Conservation (phyloP, 2,888 invertebrate genomes). For the Macrophya annulata region DNA sequence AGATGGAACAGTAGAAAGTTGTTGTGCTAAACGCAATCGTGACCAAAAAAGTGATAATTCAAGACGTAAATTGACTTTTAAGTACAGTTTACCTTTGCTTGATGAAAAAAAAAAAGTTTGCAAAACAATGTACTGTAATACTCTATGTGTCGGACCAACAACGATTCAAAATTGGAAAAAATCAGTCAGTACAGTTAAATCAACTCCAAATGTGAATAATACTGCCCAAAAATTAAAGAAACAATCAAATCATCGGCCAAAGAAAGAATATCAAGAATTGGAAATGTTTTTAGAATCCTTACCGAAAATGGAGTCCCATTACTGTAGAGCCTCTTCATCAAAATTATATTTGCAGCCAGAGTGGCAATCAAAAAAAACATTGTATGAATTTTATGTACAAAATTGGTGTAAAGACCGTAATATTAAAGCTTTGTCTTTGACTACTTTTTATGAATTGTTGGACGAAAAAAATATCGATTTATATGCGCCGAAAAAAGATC, state of each 20-base stretch:
- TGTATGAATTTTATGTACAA: too few species aligned
- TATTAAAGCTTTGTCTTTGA: too few species aligned
- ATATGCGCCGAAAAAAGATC: too few species aligned
- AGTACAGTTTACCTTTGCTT: background rate
- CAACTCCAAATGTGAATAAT: background rate
- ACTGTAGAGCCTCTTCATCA: background rate
- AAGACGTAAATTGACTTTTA: background rate
- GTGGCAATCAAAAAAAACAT: too few species aligned
- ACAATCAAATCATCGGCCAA: background rate
- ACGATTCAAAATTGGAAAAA: conserved; percentile 6
- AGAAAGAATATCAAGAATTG: background rate
- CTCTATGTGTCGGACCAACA: background rate
- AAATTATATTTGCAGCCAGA: background rate
- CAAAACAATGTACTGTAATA: conserved; percentile 1
- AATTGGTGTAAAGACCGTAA: too few species aligned
- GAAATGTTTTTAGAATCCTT: background rate
- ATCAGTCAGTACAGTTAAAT: background rate
- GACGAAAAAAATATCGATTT: too few species aligned
- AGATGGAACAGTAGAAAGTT: conserved; percentile 10
- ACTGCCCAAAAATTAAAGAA: background rate
- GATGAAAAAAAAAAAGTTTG: conserved; percentile 10
- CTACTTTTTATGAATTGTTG: too few species aligned
- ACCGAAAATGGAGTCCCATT: background rate
- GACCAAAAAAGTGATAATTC: conserved; percentile 10
- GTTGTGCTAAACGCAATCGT: background rate